Evolutionary conservation across 2,888 invertebrate species (phyloP).

Genomic region (Polydrusus cervinus): DNA sequence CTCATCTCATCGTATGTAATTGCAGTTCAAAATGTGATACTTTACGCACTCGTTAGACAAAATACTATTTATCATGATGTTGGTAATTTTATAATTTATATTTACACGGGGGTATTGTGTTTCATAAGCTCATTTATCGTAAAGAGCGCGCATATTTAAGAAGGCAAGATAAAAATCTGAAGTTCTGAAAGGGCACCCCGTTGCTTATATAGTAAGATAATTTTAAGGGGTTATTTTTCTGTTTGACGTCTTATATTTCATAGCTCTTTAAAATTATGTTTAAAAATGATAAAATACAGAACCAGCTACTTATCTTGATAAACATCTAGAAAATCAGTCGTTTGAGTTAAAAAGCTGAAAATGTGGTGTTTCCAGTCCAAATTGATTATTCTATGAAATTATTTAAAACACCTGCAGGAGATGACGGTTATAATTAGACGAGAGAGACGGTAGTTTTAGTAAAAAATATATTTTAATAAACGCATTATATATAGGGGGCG

Average conservation of each 20-base stretch:
- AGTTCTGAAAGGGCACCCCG: conserved; percentile 54
- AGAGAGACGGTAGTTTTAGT: background rate
- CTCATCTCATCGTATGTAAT: no score
- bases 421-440: background rate
- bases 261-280: conserved; percentile 47
- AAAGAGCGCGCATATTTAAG: conserved; percentile 49
- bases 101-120: conserved; percentile 51
- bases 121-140: conserved; percentile 53
- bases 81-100: conserved; percentile 38
- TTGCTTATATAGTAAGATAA: conserved; percentile 47
- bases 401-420: conserved; percentile 38
- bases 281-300: conserved; percentile 49
- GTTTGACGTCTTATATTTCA: conserved; percentile 56
- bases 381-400: conserved; percentile 40
- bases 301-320: conserved; percentile 52
- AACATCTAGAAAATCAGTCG: conserved; percentile 46
- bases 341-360: conserved; percentile 44
- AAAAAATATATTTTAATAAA: background rate
- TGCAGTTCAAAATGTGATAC: no score
- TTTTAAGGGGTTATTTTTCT: conserved; percentile 54
- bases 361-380: conserved; percentile 46
- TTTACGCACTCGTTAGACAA: background rate
- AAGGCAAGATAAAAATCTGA: conserved; percentile 51
- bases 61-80: conserved; percentile 42
- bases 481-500: no score